Percentiles rank a stretch among this genome's conserved stretches.
phyloP scores from a whole-genome alignment of 2,113 vertebrate genomes.

The Micronisus gabar region DNA sequence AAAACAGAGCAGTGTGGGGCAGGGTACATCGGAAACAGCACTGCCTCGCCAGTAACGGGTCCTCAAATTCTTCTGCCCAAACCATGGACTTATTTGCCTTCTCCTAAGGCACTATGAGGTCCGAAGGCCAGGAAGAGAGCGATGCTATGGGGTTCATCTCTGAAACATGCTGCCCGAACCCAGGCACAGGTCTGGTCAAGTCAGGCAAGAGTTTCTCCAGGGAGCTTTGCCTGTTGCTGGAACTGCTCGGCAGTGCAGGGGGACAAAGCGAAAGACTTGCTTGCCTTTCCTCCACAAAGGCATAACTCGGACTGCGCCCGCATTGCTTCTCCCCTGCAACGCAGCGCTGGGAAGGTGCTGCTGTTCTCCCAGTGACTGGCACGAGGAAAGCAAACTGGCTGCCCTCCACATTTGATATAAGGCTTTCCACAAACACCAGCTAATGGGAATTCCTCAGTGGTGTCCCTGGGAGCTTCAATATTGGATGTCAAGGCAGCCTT shows the following conservation, averaged over 20 bases:
- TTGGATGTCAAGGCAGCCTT: slow-evolving; percentile 55
- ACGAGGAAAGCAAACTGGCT: background rate
- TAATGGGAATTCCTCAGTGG: slow-evolving; percentile 57
- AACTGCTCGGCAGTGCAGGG: background rate
- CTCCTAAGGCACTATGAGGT: background rate
- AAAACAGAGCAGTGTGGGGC: background rate
- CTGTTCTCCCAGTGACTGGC: background rate
- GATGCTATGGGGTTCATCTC: background rate
- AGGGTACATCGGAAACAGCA: background rate
- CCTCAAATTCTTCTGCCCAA: background rate
- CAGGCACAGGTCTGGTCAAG: background rate
- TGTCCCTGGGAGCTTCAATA: slow-evolving; percentile 57
- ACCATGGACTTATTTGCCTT: background rate
- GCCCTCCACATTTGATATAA: background rate
- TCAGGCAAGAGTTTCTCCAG: background rate
- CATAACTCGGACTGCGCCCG: fast-evolving
- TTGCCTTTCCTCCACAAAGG: background rate
- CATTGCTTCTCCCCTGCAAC: background rate
- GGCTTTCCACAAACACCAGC: slow-evolving; percentile 56
- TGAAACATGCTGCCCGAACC: background rate
- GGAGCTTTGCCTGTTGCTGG: background rate
- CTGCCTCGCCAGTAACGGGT: background rate
- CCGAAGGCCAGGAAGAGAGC: background rate
- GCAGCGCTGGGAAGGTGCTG: background rate
- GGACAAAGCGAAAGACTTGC: background rate